Evolutionary conservation across 1,140 invertebrate genomes (phyloP).

Genomic region (Zaprionus inermis): DNA sequence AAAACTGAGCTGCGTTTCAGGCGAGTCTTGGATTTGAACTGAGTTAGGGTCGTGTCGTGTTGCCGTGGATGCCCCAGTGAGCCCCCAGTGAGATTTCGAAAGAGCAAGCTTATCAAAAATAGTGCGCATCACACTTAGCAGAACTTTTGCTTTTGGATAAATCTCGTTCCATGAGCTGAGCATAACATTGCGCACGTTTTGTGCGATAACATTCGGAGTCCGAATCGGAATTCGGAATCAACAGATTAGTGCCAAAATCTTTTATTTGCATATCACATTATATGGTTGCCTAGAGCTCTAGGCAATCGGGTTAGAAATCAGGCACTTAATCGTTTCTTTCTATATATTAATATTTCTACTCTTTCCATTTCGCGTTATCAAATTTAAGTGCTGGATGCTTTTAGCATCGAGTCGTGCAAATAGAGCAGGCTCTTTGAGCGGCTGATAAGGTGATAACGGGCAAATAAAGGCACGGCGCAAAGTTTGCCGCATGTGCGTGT

Average conservation of each 20-base stretch:
- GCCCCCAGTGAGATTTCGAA: neutral
- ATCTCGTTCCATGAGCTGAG: neutral
- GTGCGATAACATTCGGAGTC: neutral
- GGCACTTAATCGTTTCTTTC: too few species aligned
- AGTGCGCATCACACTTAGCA: neutral
- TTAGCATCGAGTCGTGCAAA: neutral
- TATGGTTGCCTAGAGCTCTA: too few species aligned
- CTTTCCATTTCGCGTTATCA: neutral
- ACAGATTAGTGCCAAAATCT: neutral
- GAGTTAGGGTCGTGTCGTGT: slow-evolving; percentile 47
- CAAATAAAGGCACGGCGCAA: slow-evolving; percentile 1
- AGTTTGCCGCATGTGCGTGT: neutral
- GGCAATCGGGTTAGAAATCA: too few species aligned
- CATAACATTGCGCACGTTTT: neutral
- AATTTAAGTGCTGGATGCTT: neutral
- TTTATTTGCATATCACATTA: neutral
- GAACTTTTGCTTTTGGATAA: neutral
- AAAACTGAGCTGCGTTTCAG: slow-evolving; percentile 64
- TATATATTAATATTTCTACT: neutral
- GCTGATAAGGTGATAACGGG: neutral
- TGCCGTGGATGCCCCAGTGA: slow-evolving; percentile 25
- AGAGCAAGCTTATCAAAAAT: neutral
- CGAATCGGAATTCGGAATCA: neutral
- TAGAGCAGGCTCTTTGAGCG: neutral
- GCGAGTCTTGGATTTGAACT: slow-evolving; percentile 57